Evolutionary conservation across 2,113 vertebrate species (phyloP).

Genomic region (Deroptyus accipitrinus): DNA sequence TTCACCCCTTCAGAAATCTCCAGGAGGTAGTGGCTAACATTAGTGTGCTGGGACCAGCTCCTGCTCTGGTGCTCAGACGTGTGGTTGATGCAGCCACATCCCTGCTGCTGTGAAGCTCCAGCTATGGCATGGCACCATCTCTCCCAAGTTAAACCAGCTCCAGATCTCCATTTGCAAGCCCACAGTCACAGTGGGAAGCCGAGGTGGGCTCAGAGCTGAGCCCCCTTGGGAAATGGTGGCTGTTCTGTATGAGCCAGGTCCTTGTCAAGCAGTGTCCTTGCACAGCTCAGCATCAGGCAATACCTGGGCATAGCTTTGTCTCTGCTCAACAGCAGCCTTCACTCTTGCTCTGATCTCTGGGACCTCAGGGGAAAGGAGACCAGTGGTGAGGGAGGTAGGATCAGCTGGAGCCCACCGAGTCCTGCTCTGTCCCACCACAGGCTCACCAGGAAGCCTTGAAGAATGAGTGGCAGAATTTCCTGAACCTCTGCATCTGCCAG

Average conservation of each 20-base stretch:
- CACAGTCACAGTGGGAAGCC: not conserved
- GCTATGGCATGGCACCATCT: not conserved
- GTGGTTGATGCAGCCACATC: not conserved
- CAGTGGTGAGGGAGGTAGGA: not conserved
- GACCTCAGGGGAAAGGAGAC: not conserved
- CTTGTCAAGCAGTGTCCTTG: not conserved
- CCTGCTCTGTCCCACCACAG: slow-evolving; percentile 60
- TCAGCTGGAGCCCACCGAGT: not conserved
- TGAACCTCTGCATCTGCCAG: slow-evolving; percentile 96
- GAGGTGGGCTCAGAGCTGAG: not conserved
- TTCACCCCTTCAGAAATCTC: not conserved
- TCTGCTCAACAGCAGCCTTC: not conserved
- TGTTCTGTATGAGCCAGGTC: not conserved
- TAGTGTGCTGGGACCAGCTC: not conserved
- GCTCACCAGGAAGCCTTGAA: slow-evolving; percentile 86
- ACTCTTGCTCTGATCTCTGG: not conserved
- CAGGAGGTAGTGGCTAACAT: not conserved
- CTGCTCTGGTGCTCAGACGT: rapidly evolving
- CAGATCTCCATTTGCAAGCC: not conserved
- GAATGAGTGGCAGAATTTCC: slow-evolving; percentile 93
- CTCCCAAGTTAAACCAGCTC: not conserved
- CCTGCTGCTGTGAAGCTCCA: not conserved
- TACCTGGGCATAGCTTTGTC: not conserved
- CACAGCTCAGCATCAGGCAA: not conserved
- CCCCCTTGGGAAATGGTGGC: not conserved